Conservation (phyloP, 2,797 vertebrate genomes). For the Artibeus jamaicensis region DNA sequence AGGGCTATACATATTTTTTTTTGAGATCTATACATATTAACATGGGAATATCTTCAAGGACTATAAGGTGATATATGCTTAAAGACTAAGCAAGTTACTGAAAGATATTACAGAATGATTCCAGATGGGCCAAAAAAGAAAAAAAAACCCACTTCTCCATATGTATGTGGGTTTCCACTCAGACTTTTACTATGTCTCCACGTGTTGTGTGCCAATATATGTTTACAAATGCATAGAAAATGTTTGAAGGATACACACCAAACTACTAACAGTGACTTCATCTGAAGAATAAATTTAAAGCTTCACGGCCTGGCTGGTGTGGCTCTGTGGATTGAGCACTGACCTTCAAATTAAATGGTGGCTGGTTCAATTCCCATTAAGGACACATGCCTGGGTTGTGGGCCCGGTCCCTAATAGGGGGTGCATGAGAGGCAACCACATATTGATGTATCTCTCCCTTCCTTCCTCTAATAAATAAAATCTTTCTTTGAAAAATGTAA, state of each 20-base stretch:
- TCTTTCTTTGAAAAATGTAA: not conserved
- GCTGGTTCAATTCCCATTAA: too few species aligned
- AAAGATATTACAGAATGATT: slow-evolving; percentile 20
- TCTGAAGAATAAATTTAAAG: slow-evolving; percentile 18
- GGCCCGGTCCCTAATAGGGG: too few species aligned
- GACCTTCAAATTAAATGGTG: too few species aligned
- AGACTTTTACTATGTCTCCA: not conserved
- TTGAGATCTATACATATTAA: not conserved
- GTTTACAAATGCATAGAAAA: not conserved
- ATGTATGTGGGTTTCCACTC: not conserved
- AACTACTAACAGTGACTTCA: slow-evolving; percentile 22
- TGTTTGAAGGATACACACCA: not conserved
- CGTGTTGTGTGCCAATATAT: not conserved
- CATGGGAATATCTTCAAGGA: slow-evolving; percentile 6
- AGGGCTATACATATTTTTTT: not conserved
- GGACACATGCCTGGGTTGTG: too few species aligned
- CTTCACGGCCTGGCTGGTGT: not conserved
- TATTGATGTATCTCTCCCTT: too few species aligned
- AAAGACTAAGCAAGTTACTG: not conserved
- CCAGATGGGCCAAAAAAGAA: not conserved
- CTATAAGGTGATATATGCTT: not conserved
- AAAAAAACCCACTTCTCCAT: not conserved
- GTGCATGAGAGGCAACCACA: too few species aligned
- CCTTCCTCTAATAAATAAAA: too few species aligned
- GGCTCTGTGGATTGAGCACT: too few species aligned